phyloP scores from a whole-genome alignment of 2,797 vertebrate species.

The Epinephelus malabaricus region DNA sequence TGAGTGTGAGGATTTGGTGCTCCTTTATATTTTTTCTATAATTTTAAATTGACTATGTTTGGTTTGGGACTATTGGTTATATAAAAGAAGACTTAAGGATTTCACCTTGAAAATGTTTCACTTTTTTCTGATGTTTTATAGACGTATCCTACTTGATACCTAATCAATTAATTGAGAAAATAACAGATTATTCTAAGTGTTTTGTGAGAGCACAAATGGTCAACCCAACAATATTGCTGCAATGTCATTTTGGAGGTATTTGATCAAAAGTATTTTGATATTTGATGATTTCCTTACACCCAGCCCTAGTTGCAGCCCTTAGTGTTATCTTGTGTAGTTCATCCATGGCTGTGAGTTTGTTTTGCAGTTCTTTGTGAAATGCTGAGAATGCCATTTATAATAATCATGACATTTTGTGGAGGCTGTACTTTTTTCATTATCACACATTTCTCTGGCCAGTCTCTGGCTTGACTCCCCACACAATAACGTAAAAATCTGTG shows the following conservation, averaged over 20 bases:
- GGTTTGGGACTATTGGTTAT: neutral
- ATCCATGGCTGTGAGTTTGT: neutral
- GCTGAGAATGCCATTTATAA: neutral
- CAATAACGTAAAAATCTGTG: neutral
- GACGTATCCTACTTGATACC: neutral
- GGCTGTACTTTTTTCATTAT: constrained; percentile 5
- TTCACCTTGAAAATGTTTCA: neutral
- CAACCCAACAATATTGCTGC: no score
- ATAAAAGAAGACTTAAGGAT: neutral
- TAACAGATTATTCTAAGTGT: no score
- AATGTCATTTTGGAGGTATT: no score
- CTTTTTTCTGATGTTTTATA: neutral
- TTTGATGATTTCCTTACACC: no score
- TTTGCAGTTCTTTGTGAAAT: neutral
- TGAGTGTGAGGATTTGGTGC: no score
- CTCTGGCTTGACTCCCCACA: neutral
- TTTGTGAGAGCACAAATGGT: no score
- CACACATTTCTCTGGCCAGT: neutral
- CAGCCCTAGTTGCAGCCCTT: neutral
- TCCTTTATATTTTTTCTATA: no score
- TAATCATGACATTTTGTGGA: neutral
- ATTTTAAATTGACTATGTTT: neutral
- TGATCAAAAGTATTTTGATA: no score
- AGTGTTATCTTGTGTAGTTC: neutral
- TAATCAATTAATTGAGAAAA: neutral